A percentile compares a stretch with the other conserved stretches of the same genome.
Evolutionary conservation across 2,888 invertebrate species (phyloP).

Genomic region (Mayetiola destructor): DNA sequence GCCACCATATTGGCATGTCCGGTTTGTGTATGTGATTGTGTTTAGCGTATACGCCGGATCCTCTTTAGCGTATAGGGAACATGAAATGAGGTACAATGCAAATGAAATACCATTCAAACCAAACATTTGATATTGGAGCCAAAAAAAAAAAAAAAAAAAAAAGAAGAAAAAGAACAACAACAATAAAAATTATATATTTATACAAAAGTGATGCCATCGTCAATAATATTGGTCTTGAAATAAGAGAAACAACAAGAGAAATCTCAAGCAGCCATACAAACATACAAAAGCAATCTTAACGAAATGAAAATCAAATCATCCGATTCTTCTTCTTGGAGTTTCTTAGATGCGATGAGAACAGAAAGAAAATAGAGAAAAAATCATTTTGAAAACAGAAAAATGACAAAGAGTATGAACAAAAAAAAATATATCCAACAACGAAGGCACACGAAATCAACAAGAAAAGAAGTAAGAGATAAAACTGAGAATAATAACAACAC

Average conservation of each 20-base stretch:
- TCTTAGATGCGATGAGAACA: too few relatives aligned
- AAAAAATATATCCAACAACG: background rate
- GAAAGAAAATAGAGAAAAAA: too few relatives aligned
- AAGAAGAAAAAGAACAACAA: background rate
- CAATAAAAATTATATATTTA: too few relatives aligned
- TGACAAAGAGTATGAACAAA: background rate
- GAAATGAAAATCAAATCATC: too few relatives aligned
- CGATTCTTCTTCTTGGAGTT: too few relatives aligned
- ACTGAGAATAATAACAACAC: background rate
- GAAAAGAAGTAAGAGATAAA: background rate
- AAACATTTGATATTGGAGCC: background rate
- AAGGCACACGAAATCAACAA: background rate
- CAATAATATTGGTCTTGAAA: too few relatives aligned
- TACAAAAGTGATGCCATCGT: too few relatives aligned
- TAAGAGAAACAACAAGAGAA: too few relatives aligned
- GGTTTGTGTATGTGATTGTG: background rate
- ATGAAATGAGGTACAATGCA: background rate
- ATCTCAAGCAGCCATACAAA: too few relatives aligned
- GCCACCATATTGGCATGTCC: constrained; percentile 6
- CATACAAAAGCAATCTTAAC: too few relatives aligned
- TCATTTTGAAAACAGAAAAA: constrained; percentile 2
- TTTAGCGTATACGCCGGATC: too few relatives aligned
- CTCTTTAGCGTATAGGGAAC: background rate
- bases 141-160: background rate
- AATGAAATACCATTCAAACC: constrained; percentile 4